A percentile compares a stretch with the other conserved stretches of the same genome.
Evolutionary conservation across 2,888 invertebrate species (phyloP).

Genomic region (Cistogaster globosa): DNA sequence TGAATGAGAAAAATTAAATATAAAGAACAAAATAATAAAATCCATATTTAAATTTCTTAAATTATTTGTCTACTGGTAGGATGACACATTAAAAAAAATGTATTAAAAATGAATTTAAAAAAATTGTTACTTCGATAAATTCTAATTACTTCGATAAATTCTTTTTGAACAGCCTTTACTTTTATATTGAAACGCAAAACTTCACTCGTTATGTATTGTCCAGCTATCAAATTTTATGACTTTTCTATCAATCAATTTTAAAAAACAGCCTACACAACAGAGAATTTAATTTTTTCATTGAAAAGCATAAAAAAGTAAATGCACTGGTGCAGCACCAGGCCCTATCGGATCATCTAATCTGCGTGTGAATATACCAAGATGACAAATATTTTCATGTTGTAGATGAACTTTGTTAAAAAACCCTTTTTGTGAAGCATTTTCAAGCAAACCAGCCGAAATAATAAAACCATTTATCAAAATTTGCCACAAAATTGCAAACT

Average conservation of each 20-base stretch:
- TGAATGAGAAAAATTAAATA: no score
- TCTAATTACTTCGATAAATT: no score
- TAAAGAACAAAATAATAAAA: no score
- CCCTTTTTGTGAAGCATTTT: neutral
- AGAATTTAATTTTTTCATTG: neutral
- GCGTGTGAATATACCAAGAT: neutral
- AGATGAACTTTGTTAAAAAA: neutral
- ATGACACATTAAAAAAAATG: no score
- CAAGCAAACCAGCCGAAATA: neutral
- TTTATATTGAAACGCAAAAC: no score
- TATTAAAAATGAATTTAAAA: no score
- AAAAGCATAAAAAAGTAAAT: neutral
- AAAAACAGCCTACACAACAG: neutral
- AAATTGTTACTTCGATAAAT: no score
- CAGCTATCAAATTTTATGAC: no score
- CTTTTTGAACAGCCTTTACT: no score
- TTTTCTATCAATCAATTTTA: neutral
- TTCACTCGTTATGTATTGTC: no score
- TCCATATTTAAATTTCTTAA: no score
- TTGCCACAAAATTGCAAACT: neutral
- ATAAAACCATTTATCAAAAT: constrained; percentile 49
- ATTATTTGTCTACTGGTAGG: no score
- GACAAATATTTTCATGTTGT: neutral
- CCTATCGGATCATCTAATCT: neutral
- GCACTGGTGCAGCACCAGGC: neutral